Base-by-base conservation (phyloP, 2,113 vertebrate species). In the Nannospalax galili region DNA sequence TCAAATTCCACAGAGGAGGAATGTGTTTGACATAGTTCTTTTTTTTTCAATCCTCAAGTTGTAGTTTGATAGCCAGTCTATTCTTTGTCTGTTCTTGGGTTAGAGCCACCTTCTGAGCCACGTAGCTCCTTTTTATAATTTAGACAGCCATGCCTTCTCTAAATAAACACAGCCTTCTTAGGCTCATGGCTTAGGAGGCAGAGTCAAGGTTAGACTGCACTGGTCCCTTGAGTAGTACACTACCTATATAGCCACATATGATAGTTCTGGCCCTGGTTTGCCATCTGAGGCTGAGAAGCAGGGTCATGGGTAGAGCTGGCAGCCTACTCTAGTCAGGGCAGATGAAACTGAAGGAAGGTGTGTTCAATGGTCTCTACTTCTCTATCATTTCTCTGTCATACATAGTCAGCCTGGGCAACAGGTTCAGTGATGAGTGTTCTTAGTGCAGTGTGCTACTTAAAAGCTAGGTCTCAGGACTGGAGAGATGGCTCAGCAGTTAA, bases 1-100 rank as follows among this genome's bases (percentile, higher is more conserved):
- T 90, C 95, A 56, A 69, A 37, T 92, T 91, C 90, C 86, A 16
- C 65, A 77, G 87, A 88, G 42, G 42, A 93, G 62, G 48, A 62
- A 64, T 26, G 15, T 56, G 48, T 91, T 92, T 69, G 64, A 78
- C 69, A 40, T 84, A 52, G 70, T 56, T 74, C 73, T 45, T 79
- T 58, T 62, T 67, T 74, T 58, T 6, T 64, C 40, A 88, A 88
- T 22, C 24, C 35, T 60, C 78, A 7, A 37, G 58, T 40, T n/a
- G 69, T 62, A 16, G 90, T 80, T 92, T 52, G 19, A 70, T 73
- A 56, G 91, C 56, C 30, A 40, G 40, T 73, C 78, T 42, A 69
- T 87, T 64, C 75, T 35, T 60, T 86, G 48, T 74, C 60, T 67
- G 58, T 48, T 73, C 80, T 77, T 60, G 52, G 45, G 73, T 77